Evolutionary conservation across 2,113 vertebrate genomes (phyloP).

Genomic region (Rhea pennata): DNA sequence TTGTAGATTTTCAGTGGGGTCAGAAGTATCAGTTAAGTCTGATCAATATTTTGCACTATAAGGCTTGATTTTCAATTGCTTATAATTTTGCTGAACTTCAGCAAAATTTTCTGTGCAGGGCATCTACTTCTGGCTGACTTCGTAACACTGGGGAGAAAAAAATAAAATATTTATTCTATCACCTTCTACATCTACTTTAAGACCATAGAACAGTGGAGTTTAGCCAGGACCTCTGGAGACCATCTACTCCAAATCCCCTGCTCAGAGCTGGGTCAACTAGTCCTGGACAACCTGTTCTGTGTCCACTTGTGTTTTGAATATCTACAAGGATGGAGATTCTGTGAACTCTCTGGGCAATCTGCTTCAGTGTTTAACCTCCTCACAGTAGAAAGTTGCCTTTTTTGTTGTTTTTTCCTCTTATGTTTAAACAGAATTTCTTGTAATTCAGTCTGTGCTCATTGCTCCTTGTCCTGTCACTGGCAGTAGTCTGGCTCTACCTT

Average conservation of each 20-base stretch:
- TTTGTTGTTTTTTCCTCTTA: not conserved
- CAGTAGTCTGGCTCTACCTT: not conserved
- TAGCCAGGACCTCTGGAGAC: not conserved
- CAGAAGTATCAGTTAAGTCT: not conserved
- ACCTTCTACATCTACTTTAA: not conserved
- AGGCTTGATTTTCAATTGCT: not conserved
- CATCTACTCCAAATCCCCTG: accelerated
- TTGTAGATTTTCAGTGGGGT: not conserved
- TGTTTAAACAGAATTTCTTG: not conserved
- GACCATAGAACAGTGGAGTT: not conserved
- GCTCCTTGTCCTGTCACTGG: not conserved
- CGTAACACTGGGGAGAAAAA: not conserved
- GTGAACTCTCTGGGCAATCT: not conserved
- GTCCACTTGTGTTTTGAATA: not conserved
- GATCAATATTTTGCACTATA: not conserved
- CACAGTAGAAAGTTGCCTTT: not conserved
- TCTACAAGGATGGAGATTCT: not conserved
- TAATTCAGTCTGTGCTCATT: not conserved
- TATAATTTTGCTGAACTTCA: not conserved
- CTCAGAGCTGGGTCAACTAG: not conserved
- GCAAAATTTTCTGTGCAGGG: not conserved
- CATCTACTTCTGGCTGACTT: not conserved
- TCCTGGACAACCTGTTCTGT: too few relatives aligned
- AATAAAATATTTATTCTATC: not conserved
- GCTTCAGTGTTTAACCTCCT: not conserved